Base-by-base conservation (phyloP, 2,888 invertebrate genomes). In the Siphonodentalium dalli region DNA sequence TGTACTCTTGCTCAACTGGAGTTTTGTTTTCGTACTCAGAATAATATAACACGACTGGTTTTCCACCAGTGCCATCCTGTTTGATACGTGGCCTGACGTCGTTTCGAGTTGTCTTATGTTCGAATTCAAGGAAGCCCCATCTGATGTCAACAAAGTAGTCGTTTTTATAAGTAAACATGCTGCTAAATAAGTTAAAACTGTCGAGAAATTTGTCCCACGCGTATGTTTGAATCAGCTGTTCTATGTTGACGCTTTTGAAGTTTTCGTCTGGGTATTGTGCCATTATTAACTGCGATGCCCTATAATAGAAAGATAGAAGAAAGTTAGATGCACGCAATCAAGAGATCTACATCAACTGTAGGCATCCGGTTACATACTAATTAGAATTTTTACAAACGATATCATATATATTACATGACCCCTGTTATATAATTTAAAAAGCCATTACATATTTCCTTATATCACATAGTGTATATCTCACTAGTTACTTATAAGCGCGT, bases 11-110 rank as follows among this genome's bases (percentile, higher is more conserved):
- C 21, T 41, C 27, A 13, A 35, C n/a, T 5, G 41, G 40, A 0
- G 68, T 64, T 51, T 54, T 52, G 28, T 68, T 68, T 47, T 64
- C 64, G 38, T 63, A 68, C 21, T 64, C 60, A 1, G 65, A 55
- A 21, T 41, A 52, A 37, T 64, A 65, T n/a, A 68, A 47, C 29
- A 60, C 54, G 2, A 61, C 47, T n/a, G 8, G 24, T 40, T 40
- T 3, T 15, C 13, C 11, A 4, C n/a, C 4, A 27, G n/a, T 11
- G 6, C 9, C 13, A 13, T 38, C 13, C 31, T 13, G 31, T 9
- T 11, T 13, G 9, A 9, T 31, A 11, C 31, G 31, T n/a, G 27
- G 43, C 18, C 42, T 42, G 20, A 34, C 18, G 11, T 54, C 52
- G 18, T 48, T 37, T 23, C 46, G 45, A 23, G 43, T 55, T 15